These are phyloP conservation scores for Maconellicoccus hirsutus DNA, from an alignment of 1,140 invertebrate genomes.

Conservation along the genomic window DNA sequence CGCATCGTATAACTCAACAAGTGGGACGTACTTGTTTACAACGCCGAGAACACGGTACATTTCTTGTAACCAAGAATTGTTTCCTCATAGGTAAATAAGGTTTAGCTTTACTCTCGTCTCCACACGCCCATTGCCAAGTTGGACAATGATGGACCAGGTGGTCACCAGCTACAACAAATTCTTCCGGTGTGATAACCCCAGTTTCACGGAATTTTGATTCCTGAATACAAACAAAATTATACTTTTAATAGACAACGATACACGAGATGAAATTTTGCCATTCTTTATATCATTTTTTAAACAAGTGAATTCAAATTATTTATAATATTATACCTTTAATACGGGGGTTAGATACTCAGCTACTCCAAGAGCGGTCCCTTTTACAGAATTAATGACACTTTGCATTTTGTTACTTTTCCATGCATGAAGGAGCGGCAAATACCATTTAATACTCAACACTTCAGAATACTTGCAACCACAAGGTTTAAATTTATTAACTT, in stretches of 20 bases:
- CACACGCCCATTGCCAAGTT: conserved; percentile 95
- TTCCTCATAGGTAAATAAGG: conserved; percentile 87
- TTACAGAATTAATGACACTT: conserved; percentile 87
- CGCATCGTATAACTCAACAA: not conserved
- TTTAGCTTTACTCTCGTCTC: conserved; percentile 74
- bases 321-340: conserved; percentile 56
- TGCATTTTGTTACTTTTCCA: conserved; percentile 52
- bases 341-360: conserved; percentile 94
- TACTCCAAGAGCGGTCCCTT: conserved; percentile 85
- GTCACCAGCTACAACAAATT: conserved; percentile 95
- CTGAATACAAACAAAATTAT: conserved; percentile 37
- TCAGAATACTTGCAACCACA: no score
- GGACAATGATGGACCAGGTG: conserved; percentile 98
- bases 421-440: not conserved
- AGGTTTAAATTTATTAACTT: no score
- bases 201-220: conserved; percentile 98
- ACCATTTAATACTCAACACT: no score
- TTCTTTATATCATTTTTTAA: no score
- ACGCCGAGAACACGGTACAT: conserved; percentile 86
- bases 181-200: conserved; percentile 89
- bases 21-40: conserved; percentile 65
- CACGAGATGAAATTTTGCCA: no score
- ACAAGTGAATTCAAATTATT: not conserved
- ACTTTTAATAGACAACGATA: no score
- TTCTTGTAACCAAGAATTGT: conserved; percentile 93